Evolutionary conservation across 2,797 vertebrate species (phyloP), one percentile per base, ranked within the genome.

Genomic region (Lithobates sylvaticus): DNA sequence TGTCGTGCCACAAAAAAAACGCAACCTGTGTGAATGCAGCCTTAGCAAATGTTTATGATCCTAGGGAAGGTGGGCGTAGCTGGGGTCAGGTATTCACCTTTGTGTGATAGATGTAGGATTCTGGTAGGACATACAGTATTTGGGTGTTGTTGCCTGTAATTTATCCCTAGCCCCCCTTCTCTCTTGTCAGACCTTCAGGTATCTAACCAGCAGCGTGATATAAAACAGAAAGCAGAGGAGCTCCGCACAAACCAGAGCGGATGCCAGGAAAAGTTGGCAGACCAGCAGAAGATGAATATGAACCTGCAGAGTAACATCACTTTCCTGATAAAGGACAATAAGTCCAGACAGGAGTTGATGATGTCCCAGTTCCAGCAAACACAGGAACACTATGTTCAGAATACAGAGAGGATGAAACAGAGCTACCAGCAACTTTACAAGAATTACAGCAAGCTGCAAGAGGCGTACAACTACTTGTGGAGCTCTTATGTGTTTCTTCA

Each of bases 181-280:
- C 15, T 16, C 21, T 6, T 50, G 32, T 32, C 47, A 84, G 82
- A 77, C 23, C 67, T 84, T 26, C n/a, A 58, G 13, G 26, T 76
- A 12, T 9, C 26, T n/a, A 12, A 10, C 34, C 67, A 23, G 29
- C 64, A 69, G 18, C 32, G 29, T 10, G 3, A 13, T 34, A 5
- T 69, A 42, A 42, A 69, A 2, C 47, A 71, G 29, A 32, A 77
- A 73, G 36, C 16, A 8, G 70, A 42, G 2, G 13, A 16, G 34
- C 42, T 84, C 21, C 39, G n/a, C 8, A n/a, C 8, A 16, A 84
- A 84, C 74, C 74, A 27, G 23, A 84, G 74, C 54, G 23, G 3
- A n/a, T 69, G 10, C 23, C 42, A 15, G 21, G 42, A 18, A 29
- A 27, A 10, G 4, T 7, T 70, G 8, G 32, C 27, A 5, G 44